These are phyloP conservation scores for Hypanus sabinus DNA, from an alignment of 2,113 vertebrate species.

Conservation along the genomic window DNA sequence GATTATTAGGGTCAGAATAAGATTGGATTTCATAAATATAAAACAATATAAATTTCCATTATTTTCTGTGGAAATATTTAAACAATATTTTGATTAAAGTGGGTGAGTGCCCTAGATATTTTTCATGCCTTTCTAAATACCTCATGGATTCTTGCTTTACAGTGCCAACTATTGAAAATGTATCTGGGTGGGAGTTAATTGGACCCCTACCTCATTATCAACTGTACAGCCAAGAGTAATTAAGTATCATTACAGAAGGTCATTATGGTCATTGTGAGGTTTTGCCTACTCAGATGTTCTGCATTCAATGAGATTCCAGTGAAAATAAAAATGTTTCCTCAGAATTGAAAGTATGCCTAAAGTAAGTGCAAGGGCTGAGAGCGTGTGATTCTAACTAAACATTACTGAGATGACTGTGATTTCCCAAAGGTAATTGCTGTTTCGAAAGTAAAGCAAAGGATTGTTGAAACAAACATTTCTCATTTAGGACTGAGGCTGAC, in stretches of 20 bases:
- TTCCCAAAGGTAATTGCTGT: not conserved
- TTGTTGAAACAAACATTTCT: constrained; percentile 3
- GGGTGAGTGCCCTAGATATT: constrained; percentile 1
- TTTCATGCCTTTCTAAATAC: constrained; percentile 21
- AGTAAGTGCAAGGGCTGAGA: not conserved
- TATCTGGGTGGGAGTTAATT: constrained; percentile 36
- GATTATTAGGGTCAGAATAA: constrained; percentile 16
- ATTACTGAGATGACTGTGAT: constrained; percentile 11
- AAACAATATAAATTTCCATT: constrained; percentile 35
- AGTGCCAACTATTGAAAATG: constrained; percentile 24
- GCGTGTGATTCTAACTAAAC: constrained; percentile 2
- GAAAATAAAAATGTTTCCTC: not conserved
- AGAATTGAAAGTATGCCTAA: not conserved
- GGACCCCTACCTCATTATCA: constrained; percentile 31
- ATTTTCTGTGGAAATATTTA: constrained; percentile 33
- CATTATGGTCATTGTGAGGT: constrained; percentile 26
- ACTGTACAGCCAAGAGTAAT: constrained; percentile 31
- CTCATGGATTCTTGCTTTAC: not conserved
- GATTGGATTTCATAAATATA: constrained; percentile 36
- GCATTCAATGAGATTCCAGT: constrained; percentile 6
- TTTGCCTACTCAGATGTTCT: constrained; percentile 27
- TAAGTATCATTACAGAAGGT: constrained; percentile 27
- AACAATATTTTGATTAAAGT: constrained; percentile 18
- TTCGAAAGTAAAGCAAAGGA: not conserved
- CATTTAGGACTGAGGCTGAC: not conserved